A percentile compares a stretch with the other conserved stretches of the same genome.
Evolutionary conservation across 2,797 vertebrate genomes (phyloP).

Genomic region (Malurus splendens): DNA sequence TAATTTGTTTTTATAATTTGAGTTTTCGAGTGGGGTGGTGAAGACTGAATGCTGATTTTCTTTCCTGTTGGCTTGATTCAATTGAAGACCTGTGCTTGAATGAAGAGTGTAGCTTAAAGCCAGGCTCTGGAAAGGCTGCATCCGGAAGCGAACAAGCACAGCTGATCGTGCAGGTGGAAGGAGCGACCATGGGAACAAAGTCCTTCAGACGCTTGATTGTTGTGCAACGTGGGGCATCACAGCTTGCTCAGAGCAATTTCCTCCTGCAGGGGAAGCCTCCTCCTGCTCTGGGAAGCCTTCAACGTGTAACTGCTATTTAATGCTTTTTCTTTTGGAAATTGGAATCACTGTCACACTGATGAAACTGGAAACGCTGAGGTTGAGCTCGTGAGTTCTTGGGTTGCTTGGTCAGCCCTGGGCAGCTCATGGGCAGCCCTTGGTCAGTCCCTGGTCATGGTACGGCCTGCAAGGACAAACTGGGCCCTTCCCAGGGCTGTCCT

Average conservation of each 20-base stretch:
- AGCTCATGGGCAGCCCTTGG: neutral
- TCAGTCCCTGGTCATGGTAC: neutral
- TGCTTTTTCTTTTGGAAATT: conserved; percentile 4
- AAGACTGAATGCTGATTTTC: conserved; percentile 79
- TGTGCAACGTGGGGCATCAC: neutral
- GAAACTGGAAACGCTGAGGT: neutral
- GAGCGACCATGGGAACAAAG: conserved; percentile 38
- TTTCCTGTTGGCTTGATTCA: conserved; percentile 42
- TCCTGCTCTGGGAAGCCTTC: conserved; percentile 39
- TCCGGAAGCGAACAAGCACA: conserved; percentile 85
- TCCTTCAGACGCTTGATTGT: conserved; percentile 20
- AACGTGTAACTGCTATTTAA: neutral
- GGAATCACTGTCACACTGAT: conserved; percentile 14
- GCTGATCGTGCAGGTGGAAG: conserved; percentile 31
- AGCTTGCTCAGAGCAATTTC: neutral
- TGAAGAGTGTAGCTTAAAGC: conserved; percentile 96
- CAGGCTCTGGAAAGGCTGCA: conserved; percentile 82
- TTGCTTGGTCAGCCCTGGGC: neutral
- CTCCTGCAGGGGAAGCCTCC: conserved; percentile 1
- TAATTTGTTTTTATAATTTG: conserved; percentile 23
- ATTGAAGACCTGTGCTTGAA: conserved; percentile 79
- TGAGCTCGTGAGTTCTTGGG: fast-evolving
- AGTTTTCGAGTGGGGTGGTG: conserved; percentile 75
- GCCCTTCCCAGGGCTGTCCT: neutral
- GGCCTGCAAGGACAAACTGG: neutral